Conservation (phyloP, 2,888 invertebrate species). For the Dolichomitus sp. region DNA sequence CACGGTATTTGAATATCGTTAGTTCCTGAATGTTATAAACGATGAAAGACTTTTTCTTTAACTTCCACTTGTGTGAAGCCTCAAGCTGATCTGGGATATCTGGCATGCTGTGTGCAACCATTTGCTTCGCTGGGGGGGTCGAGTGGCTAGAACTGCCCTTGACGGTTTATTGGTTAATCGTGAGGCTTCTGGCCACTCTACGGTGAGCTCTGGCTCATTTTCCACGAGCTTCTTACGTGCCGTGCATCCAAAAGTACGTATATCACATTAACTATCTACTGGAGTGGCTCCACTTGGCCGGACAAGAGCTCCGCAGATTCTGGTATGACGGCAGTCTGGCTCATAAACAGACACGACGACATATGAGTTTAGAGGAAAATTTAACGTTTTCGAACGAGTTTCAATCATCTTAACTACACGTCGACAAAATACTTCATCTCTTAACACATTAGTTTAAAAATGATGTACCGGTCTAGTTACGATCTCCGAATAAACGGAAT, state of each 20-base stretch:
- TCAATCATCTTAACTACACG: background rate
- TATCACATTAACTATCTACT: constrained; percentile 44
- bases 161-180: constrained; percentile 58
- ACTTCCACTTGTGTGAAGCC: constrained; percentile 46
- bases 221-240: constrained; percentile 54
- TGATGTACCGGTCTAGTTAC: no score
- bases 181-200: constrained; percentile 64
- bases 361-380: constrained; percentile 34
- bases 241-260: constrained; percentile 13
- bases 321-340: constrained; percentile 33
- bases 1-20: constrained; percentile 26
- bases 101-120: constrained; percentile 28
- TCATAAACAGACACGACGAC: constrained; percentile 46
- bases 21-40: constrained; percentile 38
- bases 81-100: constrained; percentile 50
- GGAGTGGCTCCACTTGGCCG: constrained; percentile 51
- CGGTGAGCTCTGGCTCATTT: constrained; percentile 48
- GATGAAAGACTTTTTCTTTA: background rate
- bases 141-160: constrained; percentile 31
- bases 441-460: background rate
- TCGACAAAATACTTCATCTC: background rate
- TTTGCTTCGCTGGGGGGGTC: constrained; percentile 48
- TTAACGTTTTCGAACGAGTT: constrained; percentile 34
- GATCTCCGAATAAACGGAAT: no score
- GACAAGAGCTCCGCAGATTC: constrained; percentile 50